Base-by-base conservation (phyloP, 35 echinoderm and acorn worm genomes). In the Acanthaster planci region DNA sequence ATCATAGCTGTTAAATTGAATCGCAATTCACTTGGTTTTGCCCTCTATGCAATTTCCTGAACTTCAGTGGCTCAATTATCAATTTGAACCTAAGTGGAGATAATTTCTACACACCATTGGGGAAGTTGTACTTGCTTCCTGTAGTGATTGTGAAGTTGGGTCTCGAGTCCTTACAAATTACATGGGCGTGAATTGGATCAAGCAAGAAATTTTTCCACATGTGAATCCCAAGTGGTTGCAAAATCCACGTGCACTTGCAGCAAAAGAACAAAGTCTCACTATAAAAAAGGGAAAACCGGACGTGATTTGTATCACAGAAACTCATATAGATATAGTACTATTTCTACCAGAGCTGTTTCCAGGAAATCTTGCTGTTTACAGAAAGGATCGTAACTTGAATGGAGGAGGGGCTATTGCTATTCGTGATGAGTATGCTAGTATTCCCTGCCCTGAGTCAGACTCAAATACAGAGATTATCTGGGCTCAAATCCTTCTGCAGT, bases 371-470 rank as follows among this genome's bases (percentile, higher is more conserved):
- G 36, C 7, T 39, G 37, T 78, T 78, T 78, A 81, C 39, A 81
- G 42, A 35, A 81, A 81, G 21, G 79, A 81, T 21, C 2, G 79
- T 10, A 81, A 81, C 21, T n/a, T 21, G 6, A 40, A 40, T 39
- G 79, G 79, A 5, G 79, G 79, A 19, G 79, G 44, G 15, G 79
- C 79, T 5, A 51, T 81, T 81, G 79, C 79, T 7, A 21, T 81
- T 47, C 44, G 21, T 51, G 51, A 81, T 35, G n/a, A 81, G 5
- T 31, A 10, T 3, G 77, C 77, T 9, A 78, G 26, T 78, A 10
- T 78, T 5, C 77, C 30, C 2, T 78, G 7, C 38, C 37, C 21
- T 8, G 30, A 78, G 5, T 51, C 51, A n/a, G 79, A 81, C 37
- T 37, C 79, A n/a, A 40, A 81, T 8, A 23, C 60, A 12, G 60